Evolutionary conservation across 1,140 invertebrate genomes (phyloP), one percentile per base, ranked within the genome.

Genomic region (Saxidomus purpurata): DNA sequence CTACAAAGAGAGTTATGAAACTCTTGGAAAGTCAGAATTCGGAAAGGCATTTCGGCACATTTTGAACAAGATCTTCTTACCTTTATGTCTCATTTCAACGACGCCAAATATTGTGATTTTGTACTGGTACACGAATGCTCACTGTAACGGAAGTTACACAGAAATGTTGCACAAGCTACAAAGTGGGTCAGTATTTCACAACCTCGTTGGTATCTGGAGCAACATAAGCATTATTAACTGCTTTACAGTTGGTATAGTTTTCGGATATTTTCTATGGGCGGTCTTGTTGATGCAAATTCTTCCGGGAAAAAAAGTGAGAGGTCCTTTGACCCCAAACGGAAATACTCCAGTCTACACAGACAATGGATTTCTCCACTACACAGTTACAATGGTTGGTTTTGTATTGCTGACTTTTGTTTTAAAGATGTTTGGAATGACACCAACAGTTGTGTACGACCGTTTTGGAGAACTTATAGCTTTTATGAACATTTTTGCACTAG

Each of bases 331-430:
- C 0, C 93, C 95, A 15, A 96, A 96, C 88, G 96, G 96, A 49
- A 95, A 96, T 85, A 93, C 92, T 2, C 97, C 97, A 1, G 87
- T 93, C 0, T 97, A 97, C 92, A 94, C 95, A 91, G 96, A 96
- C 90, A 97, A 97, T 93, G 97, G 97, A 1, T 96, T 97, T 85
- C 71, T 95, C 38, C 97, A 96, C 93, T 97, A 96, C 92, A 82
- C 95, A 17, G 93, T 95, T 6, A 96, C 96, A 13, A 93, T 97
- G 77, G 69, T 89, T 38, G 88, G 93, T 17, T 96, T 96, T 81
- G 79, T 94, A 4, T 28, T 93, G 0, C 47, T 96, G 1, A 94
- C 95, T 0, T 9, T 89, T 31, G 36, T 90, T 13, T 82, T 95
- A 52, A 95, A 94, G 89, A 36, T 94, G 55, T 91, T 92, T 38